These are phyloP conservation scores for Helleia helle DNA, from an alignment of 2,888 invertebrate genomes.

Conservation along the genomic window DNA sequence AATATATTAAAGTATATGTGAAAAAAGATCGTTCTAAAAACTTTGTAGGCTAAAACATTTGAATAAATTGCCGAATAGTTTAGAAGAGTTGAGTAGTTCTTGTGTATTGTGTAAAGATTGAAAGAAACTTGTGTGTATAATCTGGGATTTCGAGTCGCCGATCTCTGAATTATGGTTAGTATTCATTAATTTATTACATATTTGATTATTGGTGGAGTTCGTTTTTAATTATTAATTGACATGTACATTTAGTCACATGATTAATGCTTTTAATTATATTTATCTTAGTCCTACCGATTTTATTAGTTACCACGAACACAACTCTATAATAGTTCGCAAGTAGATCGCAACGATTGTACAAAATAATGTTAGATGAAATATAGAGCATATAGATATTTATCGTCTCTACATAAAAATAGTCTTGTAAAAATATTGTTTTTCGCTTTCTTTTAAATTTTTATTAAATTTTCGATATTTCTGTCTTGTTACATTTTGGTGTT, in stretches of 20 bases:
- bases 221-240: not conserved
- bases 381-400: too few relatives aligned
- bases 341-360: too few relatives aligned
- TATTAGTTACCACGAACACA: too few relatives aligned
- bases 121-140: conserved; percentile 27
- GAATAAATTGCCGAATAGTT: not conserved
- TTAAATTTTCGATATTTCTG: too few relatives aligned
- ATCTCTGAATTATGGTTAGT: conserved; percentile 27
- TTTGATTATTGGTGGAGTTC: conserved; percentile 8
- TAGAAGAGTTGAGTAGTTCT: conserved; percentile 2
- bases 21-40: conserved; percentile 14
- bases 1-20: conserved; percentile 3
- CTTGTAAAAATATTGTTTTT: too few relatives aligned
- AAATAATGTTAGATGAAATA: too few relatives aligned
- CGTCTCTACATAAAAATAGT: too few relatives aligned
- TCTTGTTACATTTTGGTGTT: too few relatives aligned
- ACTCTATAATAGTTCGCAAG: too few relatives aligned
- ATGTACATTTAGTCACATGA: too few relatives aligned
- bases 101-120: conserved; percentile 26
- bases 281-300: too few relatives aligned
- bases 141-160: conserved; percentile 27
- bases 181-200: conserved; percentile 18
- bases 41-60: conserved; percentile 4
- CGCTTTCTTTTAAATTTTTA: too few relatives aligned
- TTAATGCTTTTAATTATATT: not conserved